These are phyloP conservation scores for Linyphia triangularis DNA, from an alignment of 2,888 invertebrate species.

Conservation along the genomic window DNA sequence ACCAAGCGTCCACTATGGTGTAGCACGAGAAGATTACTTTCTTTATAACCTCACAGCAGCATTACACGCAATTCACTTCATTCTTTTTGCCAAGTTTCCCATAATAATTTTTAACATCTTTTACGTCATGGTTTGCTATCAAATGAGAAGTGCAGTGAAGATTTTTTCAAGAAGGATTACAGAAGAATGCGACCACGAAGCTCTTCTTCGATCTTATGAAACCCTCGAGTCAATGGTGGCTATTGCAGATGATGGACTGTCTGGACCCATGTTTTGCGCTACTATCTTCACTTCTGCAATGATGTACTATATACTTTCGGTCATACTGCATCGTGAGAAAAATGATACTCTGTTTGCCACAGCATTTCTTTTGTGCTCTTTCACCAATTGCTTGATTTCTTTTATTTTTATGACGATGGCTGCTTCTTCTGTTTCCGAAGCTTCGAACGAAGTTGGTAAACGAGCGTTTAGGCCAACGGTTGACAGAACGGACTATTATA, in stretches of 20 bases:
- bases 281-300: not conserved
- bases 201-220: not conserved
- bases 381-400: not conserved
- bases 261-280: not conserved
- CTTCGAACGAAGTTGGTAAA: not conserved
- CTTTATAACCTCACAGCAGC: not conserved
- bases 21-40: not conserved
- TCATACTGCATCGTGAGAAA: not conserved
- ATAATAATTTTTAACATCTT: not conserved
- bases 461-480: not conserved
- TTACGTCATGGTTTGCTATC: not conserved
- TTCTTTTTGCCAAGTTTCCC: not conserved
- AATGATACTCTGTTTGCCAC: no score
- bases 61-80: not conserved
- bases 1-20: not conserved
- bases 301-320: not conserved
- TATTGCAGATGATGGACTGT: not conserved
- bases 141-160: not conserved
- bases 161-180: not conserved
- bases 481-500: not conserved
- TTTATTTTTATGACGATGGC: not conserved
- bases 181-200: not conserved
- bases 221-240: not conserved
- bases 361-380: not conserved
- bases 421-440: not conserved